Conservation (phyloP, 1,140 invertebrate genomes). For the Littorina saxatilis region DNA sequence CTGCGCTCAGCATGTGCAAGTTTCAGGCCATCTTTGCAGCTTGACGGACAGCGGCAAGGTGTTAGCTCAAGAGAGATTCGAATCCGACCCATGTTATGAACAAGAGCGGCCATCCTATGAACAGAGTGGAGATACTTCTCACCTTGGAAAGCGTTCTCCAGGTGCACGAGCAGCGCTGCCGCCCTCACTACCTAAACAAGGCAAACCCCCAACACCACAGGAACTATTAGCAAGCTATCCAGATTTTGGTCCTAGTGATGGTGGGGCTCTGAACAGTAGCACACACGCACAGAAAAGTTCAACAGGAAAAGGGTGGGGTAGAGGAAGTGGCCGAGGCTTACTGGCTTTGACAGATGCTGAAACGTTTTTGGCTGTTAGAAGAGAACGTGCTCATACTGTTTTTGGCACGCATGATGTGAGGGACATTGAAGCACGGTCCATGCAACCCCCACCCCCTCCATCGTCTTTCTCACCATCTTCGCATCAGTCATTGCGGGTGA, state of each 20-base stretch:
- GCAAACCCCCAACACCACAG: not conserved
- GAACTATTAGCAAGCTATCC: not conserved
- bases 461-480: too few relatives aligned
- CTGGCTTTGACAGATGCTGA: not conserved
- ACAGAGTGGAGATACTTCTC: not conserved
- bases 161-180: not conserved
- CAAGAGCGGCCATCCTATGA: not conserved
- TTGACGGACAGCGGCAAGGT: slow-evolving; percentile 13
- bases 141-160: not conserved
- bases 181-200: not conserved
- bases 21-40: not conserved
- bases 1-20: not conserved
- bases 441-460: too few relatives aligned
- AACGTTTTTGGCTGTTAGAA: not conserved
- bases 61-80: not conserved
- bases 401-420: not conserved
- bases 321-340: not conserved
- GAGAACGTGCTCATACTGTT: not conserved
- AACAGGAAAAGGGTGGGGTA: not conserved
- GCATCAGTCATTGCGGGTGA: too few relatives aligned
- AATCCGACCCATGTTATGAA: not conserved
- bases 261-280: not conserved
- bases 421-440: too few relatives aligned
- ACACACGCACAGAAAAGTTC: not conserved
- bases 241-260: not conserved